Percentiles rank a stretch among this genome's conserved stretches.
These are phyloP conservation scores for Drosophila lacteicornis DNA, from an alignment of 1,140 invertebrate genomes.

Conservation along the genomic window DNA sequence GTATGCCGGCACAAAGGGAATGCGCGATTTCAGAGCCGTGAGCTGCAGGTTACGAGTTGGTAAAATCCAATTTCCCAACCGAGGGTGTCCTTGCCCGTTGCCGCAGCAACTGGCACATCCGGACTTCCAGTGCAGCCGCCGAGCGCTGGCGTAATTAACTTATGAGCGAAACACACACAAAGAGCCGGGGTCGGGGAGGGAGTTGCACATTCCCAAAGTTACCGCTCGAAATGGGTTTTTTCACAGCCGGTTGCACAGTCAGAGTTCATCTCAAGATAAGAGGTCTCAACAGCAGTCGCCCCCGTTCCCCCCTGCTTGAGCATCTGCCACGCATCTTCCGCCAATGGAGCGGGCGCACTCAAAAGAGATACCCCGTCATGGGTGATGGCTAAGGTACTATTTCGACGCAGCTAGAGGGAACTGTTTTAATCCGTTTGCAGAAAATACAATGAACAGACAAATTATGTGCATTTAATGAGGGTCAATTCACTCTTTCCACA, in stretches of 20 bases:
- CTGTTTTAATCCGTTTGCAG: slow-evolving; percentile 1
- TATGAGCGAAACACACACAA: slow-evolving; percentile 37
- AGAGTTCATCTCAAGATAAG: slow-evolving; percentile 51
- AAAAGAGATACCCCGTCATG: slow-evolving; percentile 3
- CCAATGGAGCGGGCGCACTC: slow-evolving; percentile 1
- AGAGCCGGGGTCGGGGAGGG: slow-evolving; percentile 7
- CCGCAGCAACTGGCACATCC: slow-evolving; percentile 34
- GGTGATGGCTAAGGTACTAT: slow-evolving; percentile 2
- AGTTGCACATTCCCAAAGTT: slow-evolving; percentile 35
- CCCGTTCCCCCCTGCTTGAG: background rate
- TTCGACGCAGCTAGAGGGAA: background rate
- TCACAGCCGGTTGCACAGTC: slow-evolving; percentile 49
- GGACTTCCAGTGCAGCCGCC: slow-evolving; percentile 11
- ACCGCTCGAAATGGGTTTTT: slow-evolving; percentile 43
- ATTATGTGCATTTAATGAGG: too few species aligned
- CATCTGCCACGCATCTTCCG: slow-evolving; percentile 11
- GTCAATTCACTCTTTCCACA: background rate
- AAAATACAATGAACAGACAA: background rate
- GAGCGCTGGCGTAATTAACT: slow-evolving; percentile 51
- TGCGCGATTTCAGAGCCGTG: slow-evolving; percentile 29
- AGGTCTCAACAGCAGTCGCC: slow-evolving; percentile 7
- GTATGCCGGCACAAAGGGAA: slow-evolving; percentile 26
- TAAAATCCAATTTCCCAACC: slow-evolving; percentile 63
- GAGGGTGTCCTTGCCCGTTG: slow-evolving; percentile 8
- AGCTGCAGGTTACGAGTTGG: slow-evolving; percentile 13